Conservation (phyloP, 2,113 vertebrate genomes). For the Salvelinus sp. region DNA sequence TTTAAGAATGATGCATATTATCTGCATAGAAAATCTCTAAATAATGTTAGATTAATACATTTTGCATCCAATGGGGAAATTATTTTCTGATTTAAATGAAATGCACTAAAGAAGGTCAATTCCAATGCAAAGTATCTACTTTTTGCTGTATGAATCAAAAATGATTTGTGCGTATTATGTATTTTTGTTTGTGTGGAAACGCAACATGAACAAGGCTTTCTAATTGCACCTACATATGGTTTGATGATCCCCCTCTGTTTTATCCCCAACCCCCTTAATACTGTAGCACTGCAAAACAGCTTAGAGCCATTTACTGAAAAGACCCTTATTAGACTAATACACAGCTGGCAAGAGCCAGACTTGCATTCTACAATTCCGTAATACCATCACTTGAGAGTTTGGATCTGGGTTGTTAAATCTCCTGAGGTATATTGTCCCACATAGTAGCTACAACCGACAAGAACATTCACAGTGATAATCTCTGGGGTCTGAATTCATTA, state of each 20-base stretch:
- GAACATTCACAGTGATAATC: conserved; percentile 2
- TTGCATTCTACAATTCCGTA: conserved; percentile 3
- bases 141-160: background rate
- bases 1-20: background rate
- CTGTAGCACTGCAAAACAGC: background rate
- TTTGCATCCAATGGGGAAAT: too few relatives aligned
- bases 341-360: background rate
- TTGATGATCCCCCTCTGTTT: background rate
- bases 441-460: background rate
- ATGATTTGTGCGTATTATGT: background rate
- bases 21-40: background rate
- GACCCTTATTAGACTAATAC: background rate
- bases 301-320: background rate
- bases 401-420: conserved; percentile 2
- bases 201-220: background rate
- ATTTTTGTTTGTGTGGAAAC: background rate
- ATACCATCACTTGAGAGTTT: conserved; percentile 2
- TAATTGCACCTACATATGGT: background rate
- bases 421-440: background rate
- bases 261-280: background rate
- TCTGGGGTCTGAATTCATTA: background rate
- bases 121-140: background rate
- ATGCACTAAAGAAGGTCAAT: background rate
- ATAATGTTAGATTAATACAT: background rate
- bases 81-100: background rate